Percentiles rank a stretch among this genome's conserved stretches.
Evolutionary conservation across 2,888 invertebrate genomes (phyloP).

Genomic region (Anarsia innoxiella): DNA sequence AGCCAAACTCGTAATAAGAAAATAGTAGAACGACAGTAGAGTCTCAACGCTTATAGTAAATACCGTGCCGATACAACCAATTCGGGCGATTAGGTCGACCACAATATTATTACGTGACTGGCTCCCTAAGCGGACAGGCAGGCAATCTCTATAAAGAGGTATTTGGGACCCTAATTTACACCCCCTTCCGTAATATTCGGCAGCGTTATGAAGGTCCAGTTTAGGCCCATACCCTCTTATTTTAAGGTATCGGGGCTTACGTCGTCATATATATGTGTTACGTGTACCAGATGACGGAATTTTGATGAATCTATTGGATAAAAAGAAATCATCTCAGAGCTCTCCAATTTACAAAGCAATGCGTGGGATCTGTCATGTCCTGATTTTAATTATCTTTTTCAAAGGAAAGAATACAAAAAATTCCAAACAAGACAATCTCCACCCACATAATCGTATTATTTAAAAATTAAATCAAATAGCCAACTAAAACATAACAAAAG

Average conservation of each 20-base stretch:
- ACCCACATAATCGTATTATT: too few relatives aligned
- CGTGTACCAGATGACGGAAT: constrained; percentile 1
- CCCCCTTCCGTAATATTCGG: constrained; percentile 64
- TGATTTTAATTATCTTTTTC: too few relatives aligned
- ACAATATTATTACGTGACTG: constrained; percentile 66
- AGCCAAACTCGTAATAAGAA: background rate
- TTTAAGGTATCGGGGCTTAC: constrained; percentile 3
- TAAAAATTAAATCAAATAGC: too few relatives aligned
- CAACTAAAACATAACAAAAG: too few relatives aligned
- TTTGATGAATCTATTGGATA: constrained; percentile 4
- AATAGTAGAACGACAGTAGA: background rate
- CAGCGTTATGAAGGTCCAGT: constrained; percentile 53
- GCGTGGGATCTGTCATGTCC: too few relatives aligned
- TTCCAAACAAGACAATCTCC: too few relatives aligned
- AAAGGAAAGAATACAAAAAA: too few relatives aligned
- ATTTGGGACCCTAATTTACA: constrained; percentile 69
- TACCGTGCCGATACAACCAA: constrained; percentile 14
- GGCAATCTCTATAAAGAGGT: constrained; percentile 66
- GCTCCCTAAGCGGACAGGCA: constrained; percentile 49
- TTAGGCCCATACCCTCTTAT: constrained; percentile 29
- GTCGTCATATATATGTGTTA: constrained; percentile 3
- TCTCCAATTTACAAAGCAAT: too few relatives aligned
- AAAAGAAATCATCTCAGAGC: too few relatives aligned
- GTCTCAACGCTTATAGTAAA: constrained; percentile 5
- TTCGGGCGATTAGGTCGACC: constrained; percentile 49